Evolutionary conservation across 2,888 invertebrate species (phyloP), one percentile per base, ranked within the genome.

Genomic region (Orthosia gothica): DNA sequence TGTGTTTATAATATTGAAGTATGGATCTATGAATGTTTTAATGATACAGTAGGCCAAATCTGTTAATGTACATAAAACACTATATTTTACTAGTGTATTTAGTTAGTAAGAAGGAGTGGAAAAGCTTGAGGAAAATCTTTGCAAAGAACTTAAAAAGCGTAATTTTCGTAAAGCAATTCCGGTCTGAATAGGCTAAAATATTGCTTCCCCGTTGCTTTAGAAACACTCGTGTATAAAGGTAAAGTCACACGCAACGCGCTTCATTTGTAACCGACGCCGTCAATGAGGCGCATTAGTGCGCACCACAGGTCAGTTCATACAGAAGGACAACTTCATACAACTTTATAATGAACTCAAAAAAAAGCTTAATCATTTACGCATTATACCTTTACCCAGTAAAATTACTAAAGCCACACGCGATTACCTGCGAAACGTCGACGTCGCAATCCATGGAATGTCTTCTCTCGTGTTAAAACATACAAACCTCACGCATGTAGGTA

Each of bases 181-280:
- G 13, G 11, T 16, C 15, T 61, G 70, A 59, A 78, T 23, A 59
- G 32, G n/a, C 13, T 47, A 66, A 67, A 70, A 70, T 15, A 62
- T 32, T 13, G 32, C 5, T 70, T 58, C 16, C 20, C 49, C 4
- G 16, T 20, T 3, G 40, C 52, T 57, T 40, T 20, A 13, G 20
- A 74, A 54, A n/a, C 26, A 59, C 12, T 63, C 23, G 47, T 23
- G n/a, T 23, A 32, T 11, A 57, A 15, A 59, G 49, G 32, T 45
- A 13, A 50, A 49, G 66, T n/a, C 45, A 40, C 78, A 77, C 83
- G 83, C 82, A n/a, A 82, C 66, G 66, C 62, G 78, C 20, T 76
- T 77, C 79, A 79, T 82, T 79, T 79, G 79, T 80, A 71, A 71
- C 64, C 57, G 55, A 77, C 79, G 67, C 74, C 66, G 16, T 57